Evolutionary conservation across 2,113 vertebrate species (phyloP), one percentile per base, ranked within the genome.

Genomic region (Phasianus colchicus): DNA sequence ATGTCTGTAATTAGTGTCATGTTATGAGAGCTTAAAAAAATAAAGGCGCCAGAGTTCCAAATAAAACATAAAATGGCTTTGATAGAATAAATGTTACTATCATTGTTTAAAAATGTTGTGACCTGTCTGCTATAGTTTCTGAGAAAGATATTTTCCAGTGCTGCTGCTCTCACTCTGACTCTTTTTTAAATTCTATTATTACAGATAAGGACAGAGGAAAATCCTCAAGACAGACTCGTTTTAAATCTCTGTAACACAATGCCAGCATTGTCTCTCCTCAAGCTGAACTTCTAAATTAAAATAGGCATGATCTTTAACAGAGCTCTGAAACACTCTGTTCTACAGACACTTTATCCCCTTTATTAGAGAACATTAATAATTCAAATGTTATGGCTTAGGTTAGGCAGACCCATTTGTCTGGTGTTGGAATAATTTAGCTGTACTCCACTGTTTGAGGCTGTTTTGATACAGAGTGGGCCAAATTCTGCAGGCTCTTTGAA

Each of bases 21-120:
- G 98, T 98, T 98, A 97, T 97, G 96, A 98, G 98, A 98, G 98
- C 98, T 98, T 98, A 99, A 97, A 97, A 97, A 96, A 97, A 97
- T 97, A 98, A 98, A 98, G 98, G 99, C 98, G 98, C 98, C 99
- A 99, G 98, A 98, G 98, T 97, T 98, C 98, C 98, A 98, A 99
- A 99, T 99, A 99, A 99, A 99, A 99, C 98, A 98, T 98, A 98
- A 99, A 99, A 98, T 97, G 97, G 98, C 98, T 99, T 98, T 99
- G 98, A 99, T 99, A 98, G 98, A 98, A 99, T 99, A 98, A 98
- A 99, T 99, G 98, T 98, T 98, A 96, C 97, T 97, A 97, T 98
- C 98, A 97, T 98, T 99, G 99, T 99, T 99, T 99, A 98, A 98
- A 99, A 98, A 98, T 99, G 98, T 98, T 98, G 97, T 96, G 97